Evolutionary conservation across 2,797 vertebrate species (phyloP).

Genomic region (Cossypha caffra): DNA sequence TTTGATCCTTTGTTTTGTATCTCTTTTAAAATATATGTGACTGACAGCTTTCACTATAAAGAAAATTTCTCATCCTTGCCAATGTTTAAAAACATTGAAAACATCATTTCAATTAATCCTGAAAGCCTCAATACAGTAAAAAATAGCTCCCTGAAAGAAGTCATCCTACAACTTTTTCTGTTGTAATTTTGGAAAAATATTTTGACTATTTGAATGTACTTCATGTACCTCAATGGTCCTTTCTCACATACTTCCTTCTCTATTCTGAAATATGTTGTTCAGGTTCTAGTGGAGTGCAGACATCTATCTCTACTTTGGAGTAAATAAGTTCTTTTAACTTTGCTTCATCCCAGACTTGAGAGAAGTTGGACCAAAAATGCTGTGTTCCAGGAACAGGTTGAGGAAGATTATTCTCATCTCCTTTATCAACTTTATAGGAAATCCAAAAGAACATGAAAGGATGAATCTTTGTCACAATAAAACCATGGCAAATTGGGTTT

Average conservation of each 20-base stretch:
- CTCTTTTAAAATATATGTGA: background rate
- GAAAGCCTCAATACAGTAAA: background rate
- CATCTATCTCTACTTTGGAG: background rate
- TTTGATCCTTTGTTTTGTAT: background rate
- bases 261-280: background rate
- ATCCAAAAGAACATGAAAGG: background rate
- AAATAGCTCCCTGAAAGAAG: background rate
- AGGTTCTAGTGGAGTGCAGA: background rate
- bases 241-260: background rate
- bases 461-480: background rate
- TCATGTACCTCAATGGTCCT: background rate
- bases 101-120: background rate
- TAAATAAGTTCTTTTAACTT: background rate
- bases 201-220: background rate
- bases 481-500: background rate
- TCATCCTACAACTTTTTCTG: background rate
- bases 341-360: background rate
- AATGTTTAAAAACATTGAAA: background rate
- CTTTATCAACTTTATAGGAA: background rate
- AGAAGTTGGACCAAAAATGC: background rate
- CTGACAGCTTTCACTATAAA: background rate
- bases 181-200: background rate
- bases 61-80: background rate
- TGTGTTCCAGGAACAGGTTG: background rate
- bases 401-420: background rate